Evolutionary conservation across 2,113 vertebrate genomes (phyloP).

Genomic region (Genyomyrus donnyi): DNA sequence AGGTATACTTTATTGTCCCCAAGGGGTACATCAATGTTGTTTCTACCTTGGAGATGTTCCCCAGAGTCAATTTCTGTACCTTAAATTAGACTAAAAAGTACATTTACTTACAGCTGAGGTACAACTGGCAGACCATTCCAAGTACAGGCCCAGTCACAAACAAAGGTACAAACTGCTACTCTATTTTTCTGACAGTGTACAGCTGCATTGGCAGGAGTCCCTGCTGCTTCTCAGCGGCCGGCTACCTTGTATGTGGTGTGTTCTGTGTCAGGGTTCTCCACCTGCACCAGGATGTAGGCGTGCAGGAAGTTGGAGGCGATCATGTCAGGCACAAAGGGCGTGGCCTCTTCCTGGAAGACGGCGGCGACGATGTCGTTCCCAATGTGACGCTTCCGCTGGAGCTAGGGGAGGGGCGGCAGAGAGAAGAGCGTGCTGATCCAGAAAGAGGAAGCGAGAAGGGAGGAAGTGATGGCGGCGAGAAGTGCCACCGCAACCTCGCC

Average conservation of each 20-base stretch:
- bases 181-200: no score
- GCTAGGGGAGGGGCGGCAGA: conserved; percentile 46
- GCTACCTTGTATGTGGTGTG: conserved; percentile 72
- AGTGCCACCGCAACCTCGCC: background rate
- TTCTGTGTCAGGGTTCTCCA: conserved; percentile 58
- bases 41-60: no score
- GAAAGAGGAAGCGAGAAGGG: background rate
- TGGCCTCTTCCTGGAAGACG: conserved; percentile 90
- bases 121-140: no score
- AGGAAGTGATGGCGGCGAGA: background rate
- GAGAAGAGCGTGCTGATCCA: background rate
- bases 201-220: background rate
- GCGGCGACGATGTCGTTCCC: conserved; percentile 90
- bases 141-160: no score
- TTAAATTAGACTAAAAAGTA: no score
- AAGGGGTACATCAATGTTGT: no score
- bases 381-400: conserved; percentile 92
- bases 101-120: no score
- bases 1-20: no score
- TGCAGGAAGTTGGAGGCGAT: conserved; percentile 95
- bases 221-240: background rate
- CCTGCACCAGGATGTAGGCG: conserved; percentile 84
- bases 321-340: conserved; percentile 90
- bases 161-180: no score
- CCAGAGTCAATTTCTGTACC: no score